Evolutionary conservation across 2,113 vertebrate genomes (phyloP).

Genomic region (Parus major): DNA sequence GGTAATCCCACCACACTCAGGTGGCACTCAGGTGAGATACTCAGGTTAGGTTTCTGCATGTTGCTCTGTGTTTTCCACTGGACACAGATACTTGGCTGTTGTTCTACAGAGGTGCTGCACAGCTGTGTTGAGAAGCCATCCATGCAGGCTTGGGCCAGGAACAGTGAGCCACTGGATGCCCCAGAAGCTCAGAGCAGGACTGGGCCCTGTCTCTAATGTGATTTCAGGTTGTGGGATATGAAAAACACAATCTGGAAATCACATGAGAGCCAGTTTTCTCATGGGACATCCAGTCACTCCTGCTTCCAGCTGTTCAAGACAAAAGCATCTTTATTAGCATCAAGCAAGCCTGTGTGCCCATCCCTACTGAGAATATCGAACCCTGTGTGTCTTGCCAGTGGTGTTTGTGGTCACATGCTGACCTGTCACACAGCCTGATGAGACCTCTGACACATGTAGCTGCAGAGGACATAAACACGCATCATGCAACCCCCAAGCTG

Average conservation of each 20-base stretch:
- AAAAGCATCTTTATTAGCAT: conserved; percentile 31
- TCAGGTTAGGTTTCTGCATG: background rate
- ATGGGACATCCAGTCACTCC: background rate
- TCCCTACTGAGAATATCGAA: background rate
- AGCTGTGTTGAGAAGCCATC: background rate
- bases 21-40: background rate
- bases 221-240: background rate
- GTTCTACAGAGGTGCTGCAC: background rate
- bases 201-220: background rate
- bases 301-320: conserved; percentile 26
- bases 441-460: background rate
- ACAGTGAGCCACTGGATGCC: background rate
- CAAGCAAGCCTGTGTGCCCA: background rate
- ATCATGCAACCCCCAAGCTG: background rate
- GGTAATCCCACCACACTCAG: background rate
- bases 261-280: background rate
- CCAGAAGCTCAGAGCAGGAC: background rate
- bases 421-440: background rate
- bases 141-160: background rate
- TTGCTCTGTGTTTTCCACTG: background rate
- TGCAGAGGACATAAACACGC: background rate
- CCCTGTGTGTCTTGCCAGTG: background rate
- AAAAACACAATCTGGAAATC: background rate
- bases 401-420: conserved; percentile 29
- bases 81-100: accelerated